phyloP scores from a whole-genome alignment of 2,888 invertebrate genomes.

The Athripsodes cinereus region DNA sequence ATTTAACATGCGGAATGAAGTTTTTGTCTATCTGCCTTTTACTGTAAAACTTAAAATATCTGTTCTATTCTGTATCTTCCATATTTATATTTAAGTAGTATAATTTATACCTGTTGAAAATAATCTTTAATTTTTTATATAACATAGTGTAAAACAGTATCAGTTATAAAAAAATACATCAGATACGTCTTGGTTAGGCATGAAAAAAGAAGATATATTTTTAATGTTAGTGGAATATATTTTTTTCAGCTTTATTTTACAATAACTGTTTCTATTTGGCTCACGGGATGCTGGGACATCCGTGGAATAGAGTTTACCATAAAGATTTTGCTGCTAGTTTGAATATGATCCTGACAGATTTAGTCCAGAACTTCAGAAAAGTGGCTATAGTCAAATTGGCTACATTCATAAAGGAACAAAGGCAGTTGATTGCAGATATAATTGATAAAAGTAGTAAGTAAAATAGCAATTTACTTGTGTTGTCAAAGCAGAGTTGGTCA shows the following conservation, averaged over 20 bases:
- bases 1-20: too few relatives aligned
- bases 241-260: slow-evolving; percentile 42
- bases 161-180: too few relatives aligned
- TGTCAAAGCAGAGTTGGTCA: too few relatives aligned
- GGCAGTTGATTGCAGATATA: slow-evolving; percentile 36
- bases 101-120: background rate
- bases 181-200: too few relatives aligned
- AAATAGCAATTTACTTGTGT: too few relatives aligned
- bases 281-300: slow-evolving; percentile 46
- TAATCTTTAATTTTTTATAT: background rate
- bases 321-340: slow-evolving; percentile 36
- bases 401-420: slow-evolving; percentile 41
- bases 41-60: too few relatives aligned
- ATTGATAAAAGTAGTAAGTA: slow-evolving; percentile 40
- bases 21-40: too few relatives aligned
- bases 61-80: too few relatives aligned
- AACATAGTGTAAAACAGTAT: too few relatives aligned
- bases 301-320: slow-evolving; percentile 41
- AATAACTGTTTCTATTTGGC: slow-evolving; percentile 49
- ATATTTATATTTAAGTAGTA: too few relatives aligned
- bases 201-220: too few relatives aligned
- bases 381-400: slow-evolving; percentile 45
- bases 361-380: slow-evolving; percentile 42
- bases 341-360: slow-evolving; percentile 37
- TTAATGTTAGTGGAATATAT: too few relatives aligned